Percentiles rank a stretch among this genome's conserved stretches.
These are phyloP conservation scores for Xenentodon cancila DNA, from an alignment of 2,797 vertebrate species.

Conservation along the genomic window DNA sequence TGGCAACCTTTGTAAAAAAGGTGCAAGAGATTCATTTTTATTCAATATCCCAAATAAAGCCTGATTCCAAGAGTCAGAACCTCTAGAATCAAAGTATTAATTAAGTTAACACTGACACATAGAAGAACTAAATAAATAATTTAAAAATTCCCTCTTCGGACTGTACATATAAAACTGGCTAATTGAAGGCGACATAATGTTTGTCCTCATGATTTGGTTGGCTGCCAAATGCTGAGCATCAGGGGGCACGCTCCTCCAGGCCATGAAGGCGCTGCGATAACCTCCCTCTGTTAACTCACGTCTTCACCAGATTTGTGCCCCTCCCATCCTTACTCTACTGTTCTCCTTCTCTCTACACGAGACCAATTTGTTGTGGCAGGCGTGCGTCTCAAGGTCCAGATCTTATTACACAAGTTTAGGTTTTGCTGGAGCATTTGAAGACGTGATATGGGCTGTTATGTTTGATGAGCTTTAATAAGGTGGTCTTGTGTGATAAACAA, in stretches of 20 bases:
- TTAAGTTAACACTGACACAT: not conserved
- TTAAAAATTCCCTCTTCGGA: conserved; percentile 14
- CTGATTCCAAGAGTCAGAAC: not conserved
- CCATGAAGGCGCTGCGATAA: conserved; percentile 78
- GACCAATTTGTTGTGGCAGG: conserved; percentile 85
- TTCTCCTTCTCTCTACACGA: conserved; percentile 70
- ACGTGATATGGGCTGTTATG: conserved; percentile 79
- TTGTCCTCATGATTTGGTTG: conserved; percentile 80
- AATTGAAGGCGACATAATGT: conserved; percentile 81
- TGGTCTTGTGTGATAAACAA: conserved; percentile 65
- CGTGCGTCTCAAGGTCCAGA: conserved; percentile 79
- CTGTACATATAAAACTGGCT: conserved; percentile 60
- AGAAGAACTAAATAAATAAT: not conserved
- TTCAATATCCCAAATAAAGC: not conserved
- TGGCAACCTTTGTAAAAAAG: not conserved
- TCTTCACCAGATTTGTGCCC: conserved; percentile 67
- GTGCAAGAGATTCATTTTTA: not conserved
- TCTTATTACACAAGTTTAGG: conserved; percentile 84
- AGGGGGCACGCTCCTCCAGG: conserved; percentile 73
- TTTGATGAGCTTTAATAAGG: conserved; percentile 75
- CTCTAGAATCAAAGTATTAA: not conserved
- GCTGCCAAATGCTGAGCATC: conserved; percentile 74
- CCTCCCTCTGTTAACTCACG: conserved; percentile 74
- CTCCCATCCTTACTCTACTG: conserved; percentile 37
- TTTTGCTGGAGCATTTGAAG: conserved; percentile 77